Conservation (phyloP, 1,140 invertebrate species). For the Euura lappo region DNA sequence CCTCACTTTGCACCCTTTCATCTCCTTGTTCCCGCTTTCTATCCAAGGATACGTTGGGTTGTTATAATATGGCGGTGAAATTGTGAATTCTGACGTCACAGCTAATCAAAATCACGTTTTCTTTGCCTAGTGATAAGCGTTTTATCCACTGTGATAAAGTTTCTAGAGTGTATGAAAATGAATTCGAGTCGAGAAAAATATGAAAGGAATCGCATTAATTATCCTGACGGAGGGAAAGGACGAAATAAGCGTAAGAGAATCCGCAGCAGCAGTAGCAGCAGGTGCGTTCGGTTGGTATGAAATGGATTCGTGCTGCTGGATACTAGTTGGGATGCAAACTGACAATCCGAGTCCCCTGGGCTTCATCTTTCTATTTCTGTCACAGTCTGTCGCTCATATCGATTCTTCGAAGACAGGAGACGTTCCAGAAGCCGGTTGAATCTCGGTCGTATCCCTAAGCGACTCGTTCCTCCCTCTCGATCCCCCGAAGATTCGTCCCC, state of each 20-base stretch:
- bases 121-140: too few species aligned
- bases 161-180: too few species aligned
- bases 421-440: constrained; percentile 4
- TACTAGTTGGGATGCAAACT: constrained; percentile 33
- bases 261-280: constrained; percentile 5
- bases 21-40: too few species aligned
- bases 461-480: neutral
- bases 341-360: constrained; percentile 9
- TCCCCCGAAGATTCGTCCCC: neutral
- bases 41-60: too few species aligned
- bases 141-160: too few species aligned
- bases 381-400: constrained; percentile 20
- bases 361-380: constrained; percentile 19
- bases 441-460: constrained; percentile 11
- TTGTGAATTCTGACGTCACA: too few species aligned
- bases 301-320: neutral
- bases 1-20: too few species aligned
- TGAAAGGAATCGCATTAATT: neutral
- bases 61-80: too few species aligned
- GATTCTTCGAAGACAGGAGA: constrained; percentile 26
- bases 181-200: too few species aligned
- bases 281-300: constrained; percentile 12
- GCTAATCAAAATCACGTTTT: too few species aligned
- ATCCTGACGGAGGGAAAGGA: neutral
- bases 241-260: neutral